These are phyloP conservation scores for Ptychodera flava DNA, from an alignment of 35 echinoderm and acorn worm genomes.

Conservation along the genomic window DNA sequence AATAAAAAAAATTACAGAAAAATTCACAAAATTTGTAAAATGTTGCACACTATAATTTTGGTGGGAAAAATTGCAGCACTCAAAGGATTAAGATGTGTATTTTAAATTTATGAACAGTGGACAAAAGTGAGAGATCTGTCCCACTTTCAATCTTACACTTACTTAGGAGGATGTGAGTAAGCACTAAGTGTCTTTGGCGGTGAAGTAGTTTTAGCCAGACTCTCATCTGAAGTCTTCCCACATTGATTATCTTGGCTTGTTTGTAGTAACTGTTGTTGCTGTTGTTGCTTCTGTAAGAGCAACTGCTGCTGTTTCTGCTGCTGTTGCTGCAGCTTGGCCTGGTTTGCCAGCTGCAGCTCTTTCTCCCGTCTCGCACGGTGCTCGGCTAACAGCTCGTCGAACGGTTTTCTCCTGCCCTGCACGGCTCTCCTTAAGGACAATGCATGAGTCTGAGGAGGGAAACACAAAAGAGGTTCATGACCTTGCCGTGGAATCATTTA, in stretches of 20 bases:
- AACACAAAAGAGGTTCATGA: neutral
- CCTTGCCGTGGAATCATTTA: neutral
- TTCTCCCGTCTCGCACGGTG: conserved; percentile 60
- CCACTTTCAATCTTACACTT: too few species aligned
- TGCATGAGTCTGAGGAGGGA: conserved; percentile 59
- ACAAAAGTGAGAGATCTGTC: too few species aligned
- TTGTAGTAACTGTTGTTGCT: neutral
- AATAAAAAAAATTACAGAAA: too few species aligned
- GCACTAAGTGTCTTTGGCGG: neutral
- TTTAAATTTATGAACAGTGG: too few species aligned
- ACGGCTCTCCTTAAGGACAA: conserved; percentile 72
- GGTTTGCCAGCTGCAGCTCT: neutral
- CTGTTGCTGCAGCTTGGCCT: conserved; percentile 47
- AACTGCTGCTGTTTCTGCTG: neutral
- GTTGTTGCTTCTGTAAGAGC: neutral
- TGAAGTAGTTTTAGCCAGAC: neutral
- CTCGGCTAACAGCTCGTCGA: conserved; percentile 78
- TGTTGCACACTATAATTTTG: too few species aligned
- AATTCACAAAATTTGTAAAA: too few species aligned
- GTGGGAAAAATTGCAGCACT: too few species aligned
- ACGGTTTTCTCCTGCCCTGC: conserved; percentile 62
- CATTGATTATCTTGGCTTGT: neutral
- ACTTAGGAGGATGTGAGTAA: neutral
- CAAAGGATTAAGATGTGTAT: too few species aligned
- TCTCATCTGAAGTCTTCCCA: neutral